Base-by-base conservation (phyloP, 2,113 vertebrate genomes). In the Neofelis nebulosa region DNA sequence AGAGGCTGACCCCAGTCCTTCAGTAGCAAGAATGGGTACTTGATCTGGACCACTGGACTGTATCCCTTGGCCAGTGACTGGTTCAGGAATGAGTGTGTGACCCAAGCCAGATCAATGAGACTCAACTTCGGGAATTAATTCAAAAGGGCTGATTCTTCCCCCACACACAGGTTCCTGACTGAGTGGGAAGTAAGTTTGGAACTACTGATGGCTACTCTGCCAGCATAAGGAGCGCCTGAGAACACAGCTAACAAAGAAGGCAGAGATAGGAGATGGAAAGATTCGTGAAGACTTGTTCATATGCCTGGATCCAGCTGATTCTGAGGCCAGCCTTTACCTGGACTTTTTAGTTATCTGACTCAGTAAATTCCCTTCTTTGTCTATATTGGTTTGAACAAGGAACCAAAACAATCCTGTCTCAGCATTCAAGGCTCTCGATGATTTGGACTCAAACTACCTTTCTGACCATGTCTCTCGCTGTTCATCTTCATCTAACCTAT, bases 321-420 rank as follows among this genome's bases (percentile, higher is more conserved):
- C 41, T 87, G 27, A 96, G 31, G 74, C 21, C 41, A 87, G 52
- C 16, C 36, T 78, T 92, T 38, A 94, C 31, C 41, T 79, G n/a
- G 33, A 83, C 45, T 9, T 91, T 93, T 52, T 25, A 93, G 52
- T 91, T 84, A 84, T 18, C 11, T 73, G 76, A 84, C 21, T 88
- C 80, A 79, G 31, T 78, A 84, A 71, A 76, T 93, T 88, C 82
- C 78, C 86, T 65, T 94, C 79, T 61, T 89, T 89, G 55, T 45
- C 83, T 93, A 92, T 86, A 81, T 78, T 80, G 65, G 11, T 63
- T 55, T 66, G 89, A 87, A 89, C 23, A 25, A 52, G 33, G 16
- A 95, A 63, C 13, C 27, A 85, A 91, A 94, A 79, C 13, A 93
- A 61, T 83, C 45, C 81, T 48, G 31, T 45, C 29, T 69, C 36